phyloP scores from a whole-genome alignment of 1,140 invertebrate species.

The Portunus trituberculatus region DNA sequence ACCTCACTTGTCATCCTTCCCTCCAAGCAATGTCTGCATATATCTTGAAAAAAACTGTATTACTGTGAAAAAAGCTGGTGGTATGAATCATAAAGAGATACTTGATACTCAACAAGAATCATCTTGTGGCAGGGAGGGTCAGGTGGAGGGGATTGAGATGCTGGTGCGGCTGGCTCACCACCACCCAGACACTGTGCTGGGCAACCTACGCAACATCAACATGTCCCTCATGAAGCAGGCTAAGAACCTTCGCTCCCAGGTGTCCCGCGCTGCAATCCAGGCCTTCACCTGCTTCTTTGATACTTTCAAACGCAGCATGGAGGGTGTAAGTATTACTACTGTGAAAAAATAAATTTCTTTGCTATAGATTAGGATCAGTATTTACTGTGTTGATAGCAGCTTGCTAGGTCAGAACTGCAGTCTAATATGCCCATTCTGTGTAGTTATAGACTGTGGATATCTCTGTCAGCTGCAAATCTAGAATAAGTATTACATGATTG shows the following conservation, averaged over 20 bases:
- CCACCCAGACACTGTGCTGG: conserved; percentile 85
- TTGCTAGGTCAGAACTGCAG: too few species aligned
- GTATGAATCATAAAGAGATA: neutral
- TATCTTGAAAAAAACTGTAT: too few species aligned
- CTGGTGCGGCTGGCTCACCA: conserved; percentile 87
- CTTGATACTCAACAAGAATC: neutral
- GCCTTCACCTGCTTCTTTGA: conserved; percentile 89
- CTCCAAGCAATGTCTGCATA: too few species aligned
- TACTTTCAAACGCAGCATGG: conserved; percentile 86
- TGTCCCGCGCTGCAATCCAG: conserved; percentile 91
- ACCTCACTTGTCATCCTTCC: too few species aligned
- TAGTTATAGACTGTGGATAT: too few species aligned
- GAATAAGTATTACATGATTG: too few species aligned
- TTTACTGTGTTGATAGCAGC: too few species aligned
- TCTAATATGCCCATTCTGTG: too few species aligned
- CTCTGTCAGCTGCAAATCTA: neutral
- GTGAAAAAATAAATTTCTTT: too few species aligned
- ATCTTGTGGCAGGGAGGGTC: conserved; percentile 86
- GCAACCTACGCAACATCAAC: conserved; percentile 85
- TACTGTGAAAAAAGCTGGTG: too few species aligned
- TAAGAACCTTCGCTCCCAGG: conserved; percentile 92
- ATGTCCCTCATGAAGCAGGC: conserved; percentile 89
- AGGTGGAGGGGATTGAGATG: conserved; percentile 88
- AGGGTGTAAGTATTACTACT: conserved; percentile 84
- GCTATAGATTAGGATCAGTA: too few species aligned